Base-by-base conservation (phyloP, 2,888 invertebrate species). In the Eledona agricola region DNA sequence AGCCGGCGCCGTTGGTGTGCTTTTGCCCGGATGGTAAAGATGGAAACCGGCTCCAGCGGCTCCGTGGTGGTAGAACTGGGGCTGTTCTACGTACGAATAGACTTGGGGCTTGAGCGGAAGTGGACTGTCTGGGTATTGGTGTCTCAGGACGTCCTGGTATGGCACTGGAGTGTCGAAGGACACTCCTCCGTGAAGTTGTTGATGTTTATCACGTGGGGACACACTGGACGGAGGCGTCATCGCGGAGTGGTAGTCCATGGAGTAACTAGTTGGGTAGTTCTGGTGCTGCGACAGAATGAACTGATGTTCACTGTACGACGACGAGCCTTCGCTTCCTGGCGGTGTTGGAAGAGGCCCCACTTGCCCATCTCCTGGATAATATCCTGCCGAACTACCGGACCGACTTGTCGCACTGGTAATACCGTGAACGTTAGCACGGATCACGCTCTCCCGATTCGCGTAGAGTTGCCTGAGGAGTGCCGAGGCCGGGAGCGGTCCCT, bases 161-260 rank as follows among this genome's bases (percentile, higher is more conserved):
- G 53, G 78, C 71, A 57, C 80, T 66, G 71, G 74, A 52, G 73
- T 78, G 60, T 75, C 79, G 51, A 77, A 77, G 10, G 77, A 79
- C 74, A 77, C 83, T 75, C 57, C 82, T 69, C 75, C 80, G 51
- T 80, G 80, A 51, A 79, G 75, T 64, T 86, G 87, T 65, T 84
- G 89, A 74, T 79, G 85, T 64, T 87, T 93, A 70, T 96, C 96
- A 55, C 95, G 83, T 0, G 96, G 96, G 2, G 96, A 96, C 1
- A 96, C 96, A 2, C 96, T 96, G n/a, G 94, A 93, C 38, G 96
- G 96, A 40, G 96, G 96, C 2, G 96, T 96, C 92, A 96, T 96
- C 32, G 93, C 93, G 23, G 93, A 89, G 74, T 95, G 95, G 69
- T 93, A 93, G 69, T 92, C 92, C 58, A 88, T 88, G 51, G 82